A percentile compares a stretch with the other conserved stretches of the same genome.
Conservation (phyloP, 2,888 invertebrate genomes). For the Apodemia mormo region DNA sequence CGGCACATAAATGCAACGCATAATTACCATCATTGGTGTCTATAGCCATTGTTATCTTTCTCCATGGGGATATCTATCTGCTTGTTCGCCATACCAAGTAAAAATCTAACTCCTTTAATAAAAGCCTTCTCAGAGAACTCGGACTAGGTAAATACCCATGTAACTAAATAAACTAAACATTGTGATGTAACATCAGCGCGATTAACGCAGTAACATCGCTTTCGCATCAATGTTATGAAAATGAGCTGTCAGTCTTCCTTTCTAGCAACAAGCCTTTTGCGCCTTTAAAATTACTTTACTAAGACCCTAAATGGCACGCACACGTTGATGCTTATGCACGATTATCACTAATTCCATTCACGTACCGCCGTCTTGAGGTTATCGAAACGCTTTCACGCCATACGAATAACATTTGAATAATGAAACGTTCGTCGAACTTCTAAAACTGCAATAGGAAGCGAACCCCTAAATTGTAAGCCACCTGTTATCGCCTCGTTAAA, state of each 20-base stretch:
- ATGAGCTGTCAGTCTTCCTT: constrained; percentile 41
- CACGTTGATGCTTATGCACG: constrained; percentile 47
- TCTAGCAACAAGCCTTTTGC: constrained; percentile 11
- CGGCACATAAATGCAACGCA: too few species aligned
- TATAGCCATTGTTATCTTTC: too few species aligned
- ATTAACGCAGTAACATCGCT: constrained; percentile 51
- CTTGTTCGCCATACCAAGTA: too few species aligned
- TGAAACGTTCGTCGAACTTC: constrained; percentile 71
- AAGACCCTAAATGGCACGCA: neutral
- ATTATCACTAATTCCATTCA: constrained; percentile 66
- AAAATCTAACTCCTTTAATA: neutral
- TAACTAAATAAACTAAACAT: constrained; percentile 26
- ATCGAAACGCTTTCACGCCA: constrained; percentile 74
- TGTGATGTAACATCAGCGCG: constrained; percentile 47
- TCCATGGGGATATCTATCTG: too few species aligned
- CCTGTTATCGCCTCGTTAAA: constrained; percentile 73
- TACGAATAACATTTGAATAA: constrained; percentile 76
- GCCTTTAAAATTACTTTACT: neutral
- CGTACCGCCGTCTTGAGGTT: constrained; percentile 62
- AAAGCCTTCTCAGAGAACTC: neutral
- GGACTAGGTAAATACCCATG: neutral
- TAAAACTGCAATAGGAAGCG: constrained; percentile 64
- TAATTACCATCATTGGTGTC: too few species aligned
- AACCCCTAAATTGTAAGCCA: constrained; percentile 48
- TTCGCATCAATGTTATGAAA: constrained; percentile 56